Conservation (phyloP, 2,888 invertebrate species). For the Diogma glabrata region DNA sequence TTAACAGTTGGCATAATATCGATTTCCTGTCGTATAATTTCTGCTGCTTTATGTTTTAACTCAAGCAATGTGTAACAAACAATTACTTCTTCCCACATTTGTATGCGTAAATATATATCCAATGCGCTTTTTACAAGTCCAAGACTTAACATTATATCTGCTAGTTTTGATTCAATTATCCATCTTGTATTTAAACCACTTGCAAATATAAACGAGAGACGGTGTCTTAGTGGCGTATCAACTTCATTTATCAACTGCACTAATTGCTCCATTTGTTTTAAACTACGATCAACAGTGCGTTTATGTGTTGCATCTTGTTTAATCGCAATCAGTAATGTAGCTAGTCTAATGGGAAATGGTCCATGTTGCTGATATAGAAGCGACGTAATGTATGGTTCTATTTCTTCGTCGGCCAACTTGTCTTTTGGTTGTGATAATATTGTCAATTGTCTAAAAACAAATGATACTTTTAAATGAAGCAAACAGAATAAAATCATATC, state of each 20-base stretch:
- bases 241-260: conserved; percentile 43
- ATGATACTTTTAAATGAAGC: too few species aligned
- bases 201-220: conserved; percentile 56
- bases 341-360: conserved; percentile 65
- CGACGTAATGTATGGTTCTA: conserved; percentile 61
- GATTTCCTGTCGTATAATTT: conserved; percentile 71
- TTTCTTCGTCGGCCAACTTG: conserved; percentile 68
- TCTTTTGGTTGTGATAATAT: conserved; percentile 65
- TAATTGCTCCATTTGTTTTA: conserved; percentile 75
- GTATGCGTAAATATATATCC: conserved; percentile 60
- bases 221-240: conserved; percentile 20
- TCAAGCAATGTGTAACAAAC: conserved; percentile 79
- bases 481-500: conserved; percentile 29
- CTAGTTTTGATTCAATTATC: conserved; percentile 64
- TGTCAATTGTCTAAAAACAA: conserved; percentile 51
- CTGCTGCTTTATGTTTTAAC: conserved; percentile 80
- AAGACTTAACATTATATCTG: conserved; percentile 63
- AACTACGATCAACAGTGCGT: conserved; percentile 76
- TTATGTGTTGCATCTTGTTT: conserved; percentile 63
- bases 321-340: conserved; percentile 64
- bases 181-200: conserved; percentile 62
- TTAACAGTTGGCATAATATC: conserved; percentile 69
- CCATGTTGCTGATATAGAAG: conserved; percentile 52
- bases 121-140: conserved; percentile 78
- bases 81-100: conserved; percentile 88